Base-by-base conservation (phyloP, 2,888 invertebrate species). In the Dysmachus trigonus region DNA sequence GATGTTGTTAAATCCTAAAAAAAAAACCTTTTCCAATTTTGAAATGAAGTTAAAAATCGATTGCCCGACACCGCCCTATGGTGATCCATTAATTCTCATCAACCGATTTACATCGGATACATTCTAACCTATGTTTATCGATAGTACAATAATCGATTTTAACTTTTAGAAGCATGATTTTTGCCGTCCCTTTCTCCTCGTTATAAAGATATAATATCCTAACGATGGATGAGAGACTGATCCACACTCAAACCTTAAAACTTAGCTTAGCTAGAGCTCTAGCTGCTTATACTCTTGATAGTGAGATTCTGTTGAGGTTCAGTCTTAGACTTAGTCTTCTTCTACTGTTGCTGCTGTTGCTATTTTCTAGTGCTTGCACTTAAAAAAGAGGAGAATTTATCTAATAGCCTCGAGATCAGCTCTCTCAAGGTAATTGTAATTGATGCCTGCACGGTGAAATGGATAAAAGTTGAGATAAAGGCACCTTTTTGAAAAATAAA, bases 111-210 rank as follows among this genome's bases (percentile, higher is more conserved):
- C 27, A 83, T 72, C 72, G 27, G 72, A 72, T 72, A 72, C 72
- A 72, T 83, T n/a, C 22, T 72, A 83, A 72, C 83, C 83, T 83
- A 33, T 83, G 72, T 83, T 83, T 83, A 83, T 83, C 83, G 83
- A 83, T 83, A 83, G 83, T 83, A 41, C 47, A 83, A 72, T 83
- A 83, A 83, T 83, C 83, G 72, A 83, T 83, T 83, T 83, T 83
- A 41, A 13, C 81, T n/a, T n/a, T n/a, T 62, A 33, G 35, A 4
- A 41, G 53, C 62, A 82, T 35, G 53, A 62, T 72, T 8, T 27
- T 41, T 18, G 38, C 72, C 72, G 30, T 41, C 83, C 72, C 72
- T 41, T 72, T 62, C 62, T 62, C 62, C 62, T 62, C 62, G 62
- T 62, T 62, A 62, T 62, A 8, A 62, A 62, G 62, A 27, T 62